Evolutionary conservation across 2,797 vertebrate species (phyloP).

Genomic region (Sebastes kiyomatsui): DNA sequence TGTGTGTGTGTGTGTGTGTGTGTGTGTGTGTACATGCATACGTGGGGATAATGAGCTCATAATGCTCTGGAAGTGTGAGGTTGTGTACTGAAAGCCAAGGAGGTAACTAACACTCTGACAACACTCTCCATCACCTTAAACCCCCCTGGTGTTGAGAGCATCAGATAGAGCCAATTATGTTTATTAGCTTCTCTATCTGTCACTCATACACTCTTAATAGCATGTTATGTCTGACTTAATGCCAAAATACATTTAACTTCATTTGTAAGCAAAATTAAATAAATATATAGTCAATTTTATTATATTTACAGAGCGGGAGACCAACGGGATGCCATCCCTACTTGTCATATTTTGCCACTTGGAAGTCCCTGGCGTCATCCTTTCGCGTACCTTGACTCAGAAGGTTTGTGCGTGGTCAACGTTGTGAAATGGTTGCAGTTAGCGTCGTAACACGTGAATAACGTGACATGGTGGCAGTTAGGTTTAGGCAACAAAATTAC

Average conservation of each 20-base stretch:
- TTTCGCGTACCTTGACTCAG: accelerated
- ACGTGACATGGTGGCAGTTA: too few relatives aligned
- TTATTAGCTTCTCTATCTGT: conserved; percentile 58
- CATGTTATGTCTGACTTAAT: conserved; percentile 30
- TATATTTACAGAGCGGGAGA: background rate
- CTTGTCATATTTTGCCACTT: too few relatives aligned
- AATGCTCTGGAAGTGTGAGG: conserved; percentile 34
- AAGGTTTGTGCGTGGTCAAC: too few relatives aligned
- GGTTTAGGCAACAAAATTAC: too few relatives aligned
- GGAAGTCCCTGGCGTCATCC: too few relatives aligned
- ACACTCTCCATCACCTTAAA: conserved; percentile 61
- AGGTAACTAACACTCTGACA: conserved; percentile 62
- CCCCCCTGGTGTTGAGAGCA: conserved; percentile 46
- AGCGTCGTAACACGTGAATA: too few relatives aligned
- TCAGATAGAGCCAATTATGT: conserved; percentile 58
- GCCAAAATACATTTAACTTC: background rate
- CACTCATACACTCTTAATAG: conserved; percentile 55
- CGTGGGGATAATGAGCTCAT: conserved; percentile 63
- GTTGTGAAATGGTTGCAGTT: too few relatives aligned
- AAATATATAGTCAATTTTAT: background rate
- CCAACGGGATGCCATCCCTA: too few relatives aligned
- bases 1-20: conserved; percentile 8
- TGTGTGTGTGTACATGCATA: conserved; percentile 15
- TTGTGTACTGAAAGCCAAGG: conserved; percentile 54
- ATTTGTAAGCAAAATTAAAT: background rate